Conservation (phyloP, 2,888 invertebrate species). For the Parnassius mnemosyne region DNA sequence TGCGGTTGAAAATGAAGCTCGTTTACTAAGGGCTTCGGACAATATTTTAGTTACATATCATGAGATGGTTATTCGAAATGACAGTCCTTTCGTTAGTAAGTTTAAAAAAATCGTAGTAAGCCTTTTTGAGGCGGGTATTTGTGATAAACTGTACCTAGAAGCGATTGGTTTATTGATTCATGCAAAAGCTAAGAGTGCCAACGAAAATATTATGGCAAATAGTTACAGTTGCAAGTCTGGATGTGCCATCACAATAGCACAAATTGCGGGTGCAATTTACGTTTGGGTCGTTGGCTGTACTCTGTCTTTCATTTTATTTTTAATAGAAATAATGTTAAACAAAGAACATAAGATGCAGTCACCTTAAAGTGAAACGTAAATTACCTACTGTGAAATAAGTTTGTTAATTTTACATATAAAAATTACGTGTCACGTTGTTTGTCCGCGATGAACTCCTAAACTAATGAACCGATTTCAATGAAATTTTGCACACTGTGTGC, state of each 20-base stretch:
- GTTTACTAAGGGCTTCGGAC: slow-evolving; percentile 46
- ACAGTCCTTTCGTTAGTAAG: slow-evolving; percentile 39
- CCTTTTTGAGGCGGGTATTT: slow-evolving; percentile 63
- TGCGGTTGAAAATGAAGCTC: slow-evolving; percentile 55
- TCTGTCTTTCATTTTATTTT: slow-evolving; percentile 46
- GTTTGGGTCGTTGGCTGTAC: slow-evolving; percentile 52
- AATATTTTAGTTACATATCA: slow-evolving; percentile 54
- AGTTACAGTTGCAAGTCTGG: slow-evolving; percentile 60
- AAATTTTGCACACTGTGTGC: no score
- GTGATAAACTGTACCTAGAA: slow-evolving; percentile 47
- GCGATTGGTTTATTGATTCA: slow-evolving; percentile 52
- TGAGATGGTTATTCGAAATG: slow-evolving; percentile 59
- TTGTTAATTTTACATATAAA: no score
- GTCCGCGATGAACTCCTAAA: no score
- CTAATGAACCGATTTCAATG: no score
- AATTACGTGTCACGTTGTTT: no score
- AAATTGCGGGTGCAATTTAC: slow-evolving; percentile 54
- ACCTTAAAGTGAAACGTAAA: background rate
- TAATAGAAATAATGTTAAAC: slow-evolving; percentile 40
- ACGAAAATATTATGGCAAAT: slow-evolving; percentile 46
- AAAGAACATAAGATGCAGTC: background rate
- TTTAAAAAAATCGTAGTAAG: slow-evolving; percentile 43
- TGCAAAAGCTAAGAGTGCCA: slow-evolving; percentile 45
- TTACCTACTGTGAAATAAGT: no score
- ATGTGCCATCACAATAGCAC: slow-evolving; percentile 51